phyloP scores from a whole-genome alignment of 2,113 vertebrate genomes.

The Peromyscus leucopus region DNA sequence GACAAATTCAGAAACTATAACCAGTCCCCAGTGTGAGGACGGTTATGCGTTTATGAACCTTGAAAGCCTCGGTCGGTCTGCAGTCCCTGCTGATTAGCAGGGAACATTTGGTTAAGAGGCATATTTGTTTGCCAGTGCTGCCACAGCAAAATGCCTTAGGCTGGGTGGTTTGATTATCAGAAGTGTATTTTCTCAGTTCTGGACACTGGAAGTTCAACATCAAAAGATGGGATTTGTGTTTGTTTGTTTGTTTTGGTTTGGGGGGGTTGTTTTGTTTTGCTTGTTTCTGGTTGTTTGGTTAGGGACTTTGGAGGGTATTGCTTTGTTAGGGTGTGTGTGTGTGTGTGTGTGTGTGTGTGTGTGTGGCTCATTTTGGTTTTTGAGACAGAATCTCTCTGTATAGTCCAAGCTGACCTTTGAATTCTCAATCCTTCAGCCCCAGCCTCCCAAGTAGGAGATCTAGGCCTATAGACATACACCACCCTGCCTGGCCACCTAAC shows the following conservation, averaged over 20 bases:
- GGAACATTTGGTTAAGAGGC: background rate
- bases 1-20: background rate
- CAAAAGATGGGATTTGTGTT: background rate
- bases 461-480: background rate
- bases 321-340: background rate
- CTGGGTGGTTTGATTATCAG: background rate
- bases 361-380: background rate
- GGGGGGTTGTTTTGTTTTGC: too few species aligned
- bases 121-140: rapidly evolving
- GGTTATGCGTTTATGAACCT: background rate
- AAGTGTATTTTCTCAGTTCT: background rate
- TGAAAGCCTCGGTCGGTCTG: background rate
- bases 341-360: background rate
- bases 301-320: background rate
- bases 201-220: too few species aligned
- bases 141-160: background rate
- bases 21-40: too few species aligned
- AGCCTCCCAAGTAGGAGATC: too few species aligned
- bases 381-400: background rate
- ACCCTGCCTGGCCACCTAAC: background rate
- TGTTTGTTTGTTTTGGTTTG: rapidly evolving
- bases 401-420: background rate
- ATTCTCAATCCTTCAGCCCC: background rate
- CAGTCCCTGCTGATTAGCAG: background rate
- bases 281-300: background rate